phyloP scores from a whole-genome alignment of 2,113 vertebrate genomes.

The Leiothrix lutea region DNA sequence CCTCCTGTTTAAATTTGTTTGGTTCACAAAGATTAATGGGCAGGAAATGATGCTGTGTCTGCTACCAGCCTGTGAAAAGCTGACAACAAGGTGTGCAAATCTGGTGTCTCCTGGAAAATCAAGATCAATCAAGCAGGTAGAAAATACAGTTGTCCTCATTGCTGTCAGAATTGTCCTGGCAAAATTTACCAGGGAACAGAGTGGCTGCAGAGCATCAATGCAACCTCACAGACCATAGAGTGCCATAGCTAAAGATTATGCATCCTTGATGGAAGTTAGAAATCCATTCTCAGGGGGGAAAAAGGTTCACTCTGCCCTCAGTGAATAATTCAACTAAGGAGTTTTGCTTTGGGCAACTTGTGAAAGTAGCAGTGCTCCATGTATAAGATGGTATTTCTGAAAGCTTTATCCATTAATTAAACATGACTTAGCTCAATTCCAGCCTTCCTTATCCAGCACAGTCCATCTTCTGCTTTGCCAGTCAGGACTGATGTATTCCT shows the following conservation, averaged over 20 bases:
- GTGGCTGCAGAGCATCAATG: neutral
- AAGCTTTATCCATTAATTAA: constrained; percentile 57
- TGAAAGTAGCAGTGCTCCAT: constrained; percentile 12
- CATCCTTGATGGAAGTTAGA: neutral
- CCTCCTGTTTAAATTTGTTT: neutral
- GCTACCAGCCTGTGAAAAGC: neutral
- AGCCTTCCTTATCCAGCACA: neutral
- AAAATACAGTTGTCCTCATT: neutral
- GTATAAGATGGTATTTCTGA: constrained; percentile 38
- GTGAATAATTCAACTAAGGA: constrained; percentile 58
- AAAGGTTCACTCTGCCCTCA: neutral
- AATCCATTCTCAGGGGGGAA: neutral
- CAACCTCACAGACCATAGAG: neutral
- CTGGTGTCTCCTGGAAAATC: neutral
- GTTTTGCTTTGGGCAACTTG: constrained; percentile 44
- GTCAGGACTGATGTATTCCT: constrained; percentile 6
- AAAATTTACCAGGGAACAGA: neutral
- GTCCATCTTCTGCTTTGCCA: constrained; percentile 2
- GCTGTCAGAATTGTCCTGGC: neutral
- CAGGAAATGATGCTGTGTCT: neutral
- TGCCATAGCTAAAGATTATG: neutral
- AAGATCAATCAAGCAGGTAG: neutral
- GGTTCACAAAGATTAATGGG: neutral
- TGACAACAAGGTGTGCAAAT: neutral
- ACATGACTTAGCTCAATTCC: constrained; percentile 20